Conservation (phyloP, 2,888 invertebrate species). For the Eupithecia centaureata region DNA sequence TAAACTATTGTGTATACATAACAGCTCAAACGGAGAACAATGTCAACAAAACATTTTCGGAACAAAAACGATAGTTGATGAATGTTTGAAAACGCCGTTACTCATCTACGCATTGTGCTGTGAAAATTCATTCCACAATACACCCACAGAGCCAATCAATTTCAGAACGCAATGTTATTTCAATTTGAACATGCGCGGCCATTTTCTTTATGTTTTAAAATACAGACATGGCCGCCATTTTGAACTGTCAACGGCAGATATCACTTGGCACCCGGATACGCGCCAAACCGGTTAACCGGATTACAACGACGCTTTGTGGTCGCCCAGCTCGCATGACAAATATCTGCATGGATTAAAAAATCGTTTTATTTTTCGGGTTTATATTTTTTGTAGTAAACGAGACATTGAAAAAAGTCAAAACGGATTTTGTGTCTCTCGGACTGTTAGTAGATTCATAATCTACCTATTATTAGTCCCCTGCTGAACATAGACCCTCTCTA, state of each 20-base stretch:
- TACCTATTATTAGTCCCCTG: too few species aligned
- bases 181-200: slow-evolving; percentile 32
- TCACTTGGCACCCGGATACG: slow-evolving; percentile 57
- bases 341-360: slow-evolving; percentile 54
- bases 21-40: background rate
- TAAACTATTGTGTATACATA: background rate
- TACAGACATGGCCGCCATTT: slow-evolving; percentile 38
- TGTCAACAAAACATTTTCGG: background rate
- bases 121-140: slow-evolving; percentile 21
- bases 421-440: background rate
- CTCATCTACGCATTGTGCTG: slow-evolving; percentile 15
- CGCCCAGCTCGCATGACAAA: slow-evolving; percentile 55
- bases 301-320: slow-evolving; percentile 65
- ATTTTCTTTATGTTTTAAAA: slow-evolving; percentile 41
- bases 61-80: slow-evolving; percentile 5
- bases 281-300: slow-evolving; percentile 65
- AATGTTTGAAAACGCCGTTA: slow-evolving; percentile 17
- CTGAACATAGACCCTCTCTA: too few species aligned
- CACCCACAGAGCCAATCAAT: slow-evolving; percentile 31
- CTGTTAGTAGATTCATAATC: background rate
- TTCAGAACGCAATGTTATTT: slow-evolving; percentile 30
- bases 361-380: slow-evolving; percentile 46
- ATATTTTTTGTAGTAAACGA: slow-evolving; percentile 19
- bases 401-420: background rate
- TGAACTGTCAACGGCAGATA: slow-evolving; percentile 54